Evolutionary conservation across 2,888 invertebrate species (phyloP), one percentile per base, ranked within the genome.

Genomic region (Lepidonotus clava): DNA sequence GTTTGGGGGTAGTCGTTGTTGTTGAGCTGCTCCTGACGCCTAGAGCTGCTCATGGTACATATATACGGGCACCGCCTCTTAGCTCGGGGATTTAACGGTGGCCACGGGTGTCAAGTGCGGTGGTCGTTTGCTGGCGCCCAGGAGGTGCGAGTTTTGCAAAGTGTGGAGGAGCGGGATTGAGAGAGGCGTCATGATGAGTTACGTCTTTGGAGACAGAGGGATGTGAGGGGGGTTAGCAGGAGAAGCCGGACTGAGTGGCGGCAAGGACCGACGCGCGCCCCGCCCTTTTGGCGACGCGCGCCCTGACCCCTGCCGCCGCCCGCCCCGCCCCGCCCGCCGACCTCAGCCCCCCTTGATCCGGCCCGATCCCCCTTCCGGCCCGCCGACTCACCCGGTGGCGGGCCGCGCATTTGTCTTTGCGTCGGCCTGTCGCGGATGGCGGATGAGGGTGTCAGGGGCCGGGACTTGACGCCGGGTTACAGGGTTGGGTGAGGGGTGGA

Each of bases 381-480:
- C 46, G 8, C 28, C 61, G 24, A 24, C 61, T 61, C 61, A 61
- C 61, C 61, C 61, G 28, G 24, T 14, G 61, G 61, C 61, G n/a
- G 28, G 61, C 5, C n/a, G 4, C 11, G 61, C 61, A 61, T 61
- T 61, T 61, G 61, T 61, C 61, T 61, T 61, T 11, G 28, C n/a
- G 61, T 11, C 14, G 28, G 24, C 1, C 61, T 61, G 61, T 61
- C 61, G 61, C 28, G 24, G 28, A n/a, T 24, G 4, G 61, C 61
- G 61, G 61, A 61, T 61, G 24, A 61, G 61, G 28, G 61, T 61
- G 61, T 61, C 61, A 61, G 24, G 28, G 61, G 61, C 28, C 61
- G 28, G 61, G 61, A n/a, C 28, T 61, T 61, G 61, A n/a, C n/a
- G n/a, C n/a, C n/a, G n/a, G n/a, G n/a, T n/a, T 61, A 28, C 61